Percentiles rank a stretch among this genome's conserved stretches.
Conservation (phyloP, 1,140 invertebrate genomes). For the Semibalanus balanoides region DNA sequence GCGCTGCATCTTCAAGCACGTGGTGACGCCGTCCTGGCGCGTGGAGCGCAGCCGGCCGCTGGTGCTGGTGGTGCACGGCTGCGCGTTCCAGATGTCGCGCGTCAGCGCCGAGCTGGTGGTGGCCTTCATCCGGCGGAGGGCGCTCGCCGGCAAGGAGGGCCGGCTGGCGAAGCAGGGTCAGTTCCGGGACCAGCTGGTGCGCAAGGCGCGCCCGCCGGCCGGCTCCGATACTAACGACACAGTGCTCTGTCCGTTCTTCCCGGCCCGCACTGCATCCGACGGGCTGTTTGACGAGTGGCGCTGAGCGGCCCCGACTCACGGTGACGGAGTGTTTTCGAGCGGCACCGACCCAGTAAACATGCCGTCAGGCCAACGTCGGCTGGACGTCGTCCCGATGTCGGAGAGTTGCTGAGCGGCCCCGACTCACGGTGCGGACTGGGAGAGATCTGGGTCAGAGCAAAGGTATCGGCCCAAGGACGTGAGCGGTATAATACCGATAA, state of each 20-base stretch:
- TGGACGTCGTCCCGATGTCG: too few species aligned
- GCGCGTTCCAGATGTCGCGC: constrained; percentile 53
- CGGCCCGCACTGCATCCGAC: not conserved
- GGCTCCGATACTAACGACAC: constrained; percentile 21
- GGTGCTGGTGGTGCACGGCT: constrained; percentile 60
- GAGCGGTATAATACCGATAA: too few species aligned
- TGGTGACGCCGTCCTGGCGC: constrained; percentile 58
- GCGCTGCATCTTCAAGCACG: constrained; percentile 56
- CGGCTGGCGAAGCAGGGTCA: constrained; percentile 40
- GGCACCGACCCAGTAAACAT: too few species aligned
- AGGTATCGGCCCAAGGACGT: too few species aligned
- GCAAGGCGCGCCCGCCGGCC: constrained; percentile 31
- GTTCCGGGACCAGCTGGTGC: constrained; percentile 40
- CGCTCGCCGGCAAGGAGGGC: constrained; percentile 48
- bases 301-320: too few species aligned
- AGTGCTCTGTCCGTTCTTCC: constrained; percentile 14
- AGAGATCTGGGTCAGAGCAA: too few species aligned
- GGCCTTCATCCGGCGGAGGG: constrained; percentile 50
- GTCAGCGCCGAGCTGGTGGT: constrained; percentile 39
- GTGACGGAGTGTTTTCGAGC: too few species aligned
- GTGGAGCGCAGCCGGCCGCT: constrained; percentile 42
- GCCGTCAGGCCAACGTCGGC: too few species aligned
- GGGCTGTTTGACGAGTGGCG: not conserved
- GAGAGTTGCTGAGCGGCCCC: too few species aligned
- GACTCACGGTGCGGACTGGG: too few species aligned